Evolutionary conservation across 2,113 vertebrate genomes (phyloP).

Genomic region (Dasypus novemcinctus): DNA sequence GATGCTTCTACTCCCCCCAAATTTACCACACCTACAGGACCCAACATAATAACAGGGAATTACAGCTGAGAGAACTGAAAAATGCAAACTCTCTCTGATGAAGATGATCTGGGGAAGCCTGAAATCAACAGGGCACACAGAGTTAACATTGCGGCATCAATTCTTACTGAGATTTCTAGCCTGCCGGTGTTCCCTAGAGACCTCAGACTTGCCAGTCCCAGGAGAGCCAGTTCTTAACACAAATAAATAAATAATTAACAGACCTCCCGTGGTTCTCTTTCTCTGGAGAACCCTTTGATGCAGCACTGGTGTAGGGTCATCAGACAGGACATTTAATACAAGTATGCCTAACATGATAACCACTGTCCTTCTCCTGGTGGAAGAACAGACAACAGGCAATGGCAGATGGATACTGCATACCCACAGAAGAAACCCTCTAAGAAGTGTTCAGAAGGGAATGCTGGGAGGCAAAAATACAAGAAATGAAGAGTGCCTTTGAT

Average conservation of each 20-base stretch:
- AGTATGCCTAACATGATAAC: neutral
- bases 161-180: too few relatives aligned
- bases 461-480: neutral
- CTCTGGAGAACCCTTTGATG: neutral
- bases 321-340: neutral
- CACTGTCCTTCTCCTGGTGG: neutral
- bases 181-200: too few relatives aligned
- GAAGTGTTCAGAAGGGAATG: neutral
- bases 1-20: too few relatives aligned
- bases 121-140: too few relatives aligned
- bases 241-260: too few relatives aligned
- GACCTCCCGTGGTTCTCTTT: too few relatives aligned
- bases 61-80: too few relatives aligned
- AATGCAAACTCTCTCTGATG: too few relatives aligned
- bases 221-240: too few relatives aligned
- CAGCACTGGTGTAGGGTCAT: neutral
- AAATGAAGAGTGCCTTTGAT: neutral
- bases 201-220: too few relatives aligned
- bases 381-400: neutral
- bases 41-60: neutral
- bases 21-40: rapidly evolving
- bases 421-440: neutral
- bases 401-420: neutral
- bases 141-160: neutral
- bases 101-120: too few relatives aligned